A percentile compares a stretch with the other conserved stretches of the same genome.
Conservation (phyloP, 2,113 vertebrate species). For the Clarias gariepinus region DNA sequence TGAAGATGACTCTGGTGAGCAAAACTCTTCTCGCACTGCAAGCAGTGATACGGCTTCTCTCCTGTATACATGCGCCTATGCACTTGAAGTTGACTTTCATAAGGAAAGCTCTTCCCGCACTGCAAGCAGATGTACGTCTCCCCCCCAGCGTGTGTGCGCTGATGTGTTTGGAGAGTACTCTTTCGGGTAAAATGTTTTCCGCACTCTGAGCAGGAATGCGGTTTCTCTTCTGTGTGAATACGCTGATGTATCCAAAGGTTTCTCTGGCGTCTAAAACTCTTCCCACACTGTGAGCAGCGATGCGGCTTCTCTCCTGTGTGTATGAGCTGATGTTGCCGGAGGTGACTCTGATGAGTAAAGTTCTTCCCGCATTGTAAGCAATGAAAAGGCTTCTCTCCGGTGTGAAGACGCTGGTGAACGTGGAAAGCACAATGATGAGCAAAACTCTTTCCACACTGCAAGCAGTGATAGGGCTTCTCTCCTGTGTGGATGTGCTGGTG, state of each 20-base stretch:
- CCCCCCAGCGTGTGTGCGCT: background rate
- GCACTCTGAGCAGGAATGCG: background rate
- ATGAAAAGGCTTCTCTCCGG: background rate
- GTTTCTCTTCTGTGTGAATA: constrained; percentile 10
- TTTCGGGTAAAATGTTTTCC: constrained; percentile 6
- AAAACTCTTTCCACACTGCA: background rate
- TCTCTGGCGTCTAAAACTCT: background rate
- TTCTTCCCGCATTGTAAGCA: background rate
- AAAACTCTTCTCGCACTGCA: background rate
- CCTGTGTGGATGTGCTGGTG: background rate
- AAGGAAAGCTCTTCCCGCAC: background rate
- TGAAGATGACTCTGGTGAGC: background rate
- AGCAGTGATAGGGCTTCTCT: background rate
- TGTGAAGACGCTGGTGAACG: constrained; percentile 5
- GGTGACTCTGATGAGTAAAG: background rate
- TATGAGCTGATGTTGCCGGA: background rate
- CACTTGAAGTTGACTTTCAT: background rate
- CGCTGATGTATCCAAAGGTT: background rate
- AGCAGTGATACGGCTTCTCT: background rate
- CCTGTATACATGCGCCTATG: background rate
- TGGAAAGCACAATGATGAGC: constrained; percentile 5
- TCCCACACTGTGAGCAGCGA: background rate
- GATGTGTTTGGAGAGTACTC: background rate
- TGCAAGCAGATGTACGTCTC: background rate
- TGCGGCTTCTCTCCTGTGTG: constrained; percentile 6